Evolutionary conservation across 2,888 invertebrate genomes (phyloP), one percentile per base, ranked within the genome.

Genomic region (Hypselothyrea guttata): DNA sequence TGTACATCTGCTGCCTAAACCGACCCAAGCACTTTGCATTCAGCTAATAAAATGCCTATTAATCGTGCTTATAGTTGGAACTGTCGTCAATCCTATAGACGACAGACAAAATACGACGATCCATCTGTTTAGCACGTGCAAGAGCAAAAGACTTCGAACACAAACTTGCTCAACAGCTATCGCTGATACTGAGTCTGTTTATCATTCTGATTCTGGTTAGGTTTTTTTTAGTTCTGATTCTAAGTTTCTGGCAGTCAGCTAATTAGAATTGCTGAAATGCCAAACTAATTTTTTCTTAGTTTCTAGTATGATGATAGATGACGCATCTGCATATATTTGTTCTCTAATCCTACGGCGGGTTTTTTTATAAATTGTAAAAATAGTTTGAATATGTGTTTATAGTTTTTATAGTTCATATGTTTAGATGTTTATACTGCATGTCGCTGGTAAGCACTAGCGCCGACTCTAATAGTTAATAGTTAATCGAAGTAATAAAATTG

Each of bases 41-140:
- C 7, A 15, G n/a, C 61, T 60, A 71, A 78, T 78, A 57, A 77
- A 78, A 82, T 66, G 71, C 52, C 61, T 33, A 71, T 74, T 60
- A 60, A 60, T 57, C 22, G 22, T 37, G 37, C 37, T 37, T 16
- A 16, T 38, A n/a, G n/a, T n/a, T n/a, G n/a, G n/a, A n/a, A n/a
- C n/a, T 60, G 53, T 13, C 31, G 44, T n/a, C 48, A 41, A 37
- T n/a, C 27, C 48, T 48, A 59, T 44, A n/a, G n/a, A 22, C 22
- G 22, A 44, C 34, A 53, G 42, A 18, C 28, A 31, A n/a, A n/a
- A n/a, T n/a, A n/a, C n/a, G 27, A 7, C 38, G 22, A 22, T 22
- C 22, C 22, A 22, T 42, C 33, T 35, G n/a, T 11, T 44, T 11
- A 53, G 35, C 71, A 71, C 65, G 71, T 71, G 59, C 22, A 37